Evolutionary conservation across 2,113 vertebrate species (phyloP).

Genomic region (Zosterops borbonicus): DNA sequence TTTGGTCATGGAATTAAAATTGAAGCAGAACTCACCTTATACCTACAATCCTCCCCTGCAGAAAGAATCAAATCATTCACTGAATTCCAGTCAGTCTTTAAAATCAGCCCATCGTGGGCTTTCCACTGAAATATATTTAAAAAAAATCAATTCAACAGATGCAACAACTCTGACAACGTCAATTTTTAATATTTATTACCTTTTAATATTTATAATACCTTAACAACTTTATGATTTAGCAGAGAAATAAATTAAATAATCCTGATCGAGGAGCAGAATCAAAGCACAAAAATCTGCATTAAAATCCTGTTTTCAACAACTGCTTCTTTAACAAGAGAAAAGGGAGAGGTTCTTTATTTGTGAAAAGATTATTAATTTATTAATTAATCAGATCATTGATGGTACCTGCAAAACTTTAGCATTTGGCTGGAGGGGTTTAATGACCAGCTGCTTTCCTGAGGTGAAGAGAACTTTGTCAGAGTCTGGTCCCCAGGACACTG

Average conservation of each 20-base stretch:
- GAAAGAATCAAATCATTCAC: constrained; percentile 94
- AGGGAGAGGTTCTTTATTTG: neutral
- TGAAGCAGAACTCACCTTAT: constrained; percentile 80
- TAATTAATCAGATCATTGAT: neutral
- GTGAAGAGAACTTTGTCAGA: constrained; percentile 93
- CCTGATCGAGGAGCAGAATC: neutral
- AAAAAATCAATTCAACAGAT: neutral
- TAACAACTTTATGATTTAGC: accelerated
- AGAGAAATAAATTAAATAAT: neutral
- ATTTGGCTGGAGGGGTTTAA: constrained; percentile 95
- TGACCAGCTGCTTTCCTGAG: constrained; percentile 87
- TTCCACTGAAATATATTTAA: constrained; percentile 83
- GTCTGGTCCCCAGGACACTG: constrained; percentile 92
- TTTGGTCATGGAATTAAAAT: neutral
- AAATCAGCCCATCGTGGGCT: constrained; percentile 91
- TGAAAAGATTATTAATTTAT: neutral
- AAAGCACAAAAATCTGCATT: neutral
- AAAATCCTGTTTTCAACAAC: neutral
- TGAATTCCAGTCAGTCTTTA: constrained; percentile 96
- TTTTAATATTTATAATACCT: neutral
- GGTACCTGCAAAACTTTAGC: constrained; percentile 90
- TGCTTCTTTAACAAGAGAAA: neutral
- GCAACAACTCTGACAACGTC: neutral
- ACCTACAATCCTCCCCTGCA: constrained; percentile 96
- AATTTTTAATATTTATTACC: neutral